Percentiles rank a stretch among this genome's conserved stretches.
Conservation (phyloP, 1,140 invertebrate species). For the Bradysia coprophila region DNA sequence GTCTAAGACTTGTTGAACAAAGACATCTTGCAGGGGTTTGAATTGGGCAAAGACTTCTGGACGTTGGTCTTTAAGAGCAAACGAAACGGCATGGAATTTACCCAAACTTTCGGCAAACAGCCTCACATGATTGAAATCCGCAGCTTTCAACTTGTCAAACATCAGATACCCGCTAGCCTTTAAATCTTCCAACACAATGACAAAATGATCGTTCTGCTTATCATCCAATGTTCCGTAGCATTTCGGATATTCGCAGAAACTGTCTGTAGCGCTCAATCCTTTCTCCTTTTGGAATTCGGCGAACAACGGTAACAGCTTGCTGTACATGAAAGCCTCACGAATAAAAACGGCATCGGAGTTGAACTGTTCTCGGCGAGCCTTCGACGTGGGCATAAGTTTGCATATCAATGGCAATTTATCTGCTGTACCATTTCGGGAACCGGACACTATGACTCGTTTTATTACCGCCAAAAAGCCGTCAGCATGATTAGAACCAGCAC, state of each 20-base stretch:
- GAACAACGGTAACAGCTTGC: slow-evolving; percentile 9
- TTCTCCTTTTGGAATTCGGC: slow-evolving; percentile 10
- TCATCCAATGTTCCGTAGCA: slow-evolving; percentile 8
- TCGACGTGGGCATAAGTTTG: background rate
- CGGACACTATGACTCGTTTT: background rate
- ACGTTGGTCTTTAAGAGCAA: slow-evolving; percentile 18
- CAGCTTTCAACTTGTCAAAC: slow-evolving; percentile 13
- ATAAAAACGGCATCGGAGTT: background rate
- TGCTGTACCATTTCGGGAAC: background rate
- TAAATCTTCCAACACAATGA: slow-evolving; percentile 24
- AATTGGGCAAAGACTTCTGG: slow-evolving; percentile 11
- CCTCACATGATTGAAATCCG: slow-evolving; percentile 18
- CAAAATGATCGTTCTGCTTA: slow-evolving; percentile 13
- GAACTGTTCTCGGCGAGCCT: background rate
- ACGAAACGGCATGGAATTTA: slow-evolving; percentile 21
- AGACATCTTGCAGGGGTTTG: slow-evolving; percentile 6
- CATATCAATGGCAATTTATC: background rate
- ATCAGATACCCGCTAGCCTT: slow-evolving; percentile 15
- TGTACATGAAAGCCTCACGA: slow-evolving; percentile 13
- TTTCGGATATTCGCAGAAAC: slow-evolving; percentile 11
- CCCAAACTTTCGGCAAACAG: slow-evolving; percentile 18
- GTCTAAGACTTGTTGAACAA: background rate
- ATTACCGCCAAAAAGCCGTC: slow-evolving; percentile 1
- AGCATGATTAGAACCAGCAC: background rate
- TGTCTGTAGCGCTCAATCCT: slow-evolving; percentile 5